Percentiles rank a stretch among this genome's conserved stretches.
Evolutionary conservation across 2,888 invertebrate genomes (phyloP).

Genomic region (Campoletis raptor): DNA sequence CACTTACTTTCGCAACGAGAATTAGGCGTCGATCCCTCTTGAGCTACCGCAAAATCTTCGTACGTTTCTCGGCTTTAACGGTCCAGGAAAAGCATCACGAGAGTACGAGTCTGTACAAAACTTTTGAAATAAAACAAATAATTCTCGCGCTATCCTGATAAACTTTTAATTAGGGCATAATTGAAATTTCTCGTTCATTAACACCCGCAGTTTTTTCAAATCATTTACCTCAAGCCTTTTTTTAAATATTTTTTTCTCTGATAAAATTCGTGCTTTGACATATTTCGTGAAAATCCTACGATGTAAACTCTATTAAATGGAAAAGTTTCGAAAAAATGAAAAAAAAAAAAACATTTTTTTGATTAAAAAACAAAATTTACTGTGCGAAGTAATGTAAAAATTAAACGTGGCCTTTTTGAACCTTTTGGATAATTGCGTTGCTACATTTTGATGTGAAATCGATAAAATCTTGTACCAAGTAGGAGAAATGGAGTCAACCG

Average conservation of each 20-base stretch:
- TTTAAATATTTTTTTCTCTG: neutral
- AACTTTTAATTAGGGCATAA: constrained; percentile 35
- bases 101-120: neutral
- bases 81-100: constrained; percentile 24
- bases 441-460: constrained; percentile 18
- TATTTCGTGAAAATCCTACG: neutral
- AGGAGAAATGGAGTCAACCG: constrained; percentile 9
- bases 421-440: neutral
- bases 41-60: constrained; percentile 41
- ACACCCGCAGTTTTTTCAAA: neutral
- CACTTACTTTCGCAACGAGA: constrained; percentile 35
- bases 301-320: neutral
- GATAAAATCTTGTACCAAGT: constrained; percentile 40
- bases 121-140: constrained; percentile 24
- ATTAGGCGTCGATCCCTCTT: constrained; percentile 53
- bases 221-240: neutral
- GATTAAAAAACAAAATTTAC: too few relatives aligned
- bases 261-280: neutral
- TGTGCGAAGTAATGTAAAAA: neutral
- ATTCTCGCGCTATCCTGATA: neutral
- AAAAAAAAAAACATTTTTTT: neutral
- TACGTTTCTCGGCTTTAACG: constrained; percentile 41
- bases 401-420: neutral
- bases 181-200: constrained; percentile 24
- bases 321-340: too few relatives aligned